Evolutionary conservation across 2,888 invertebrate genomes (phyloP), one percentile per base, ranked within the genome.

Genomic region (Cataglyphis rosenhaueri): DNA sequence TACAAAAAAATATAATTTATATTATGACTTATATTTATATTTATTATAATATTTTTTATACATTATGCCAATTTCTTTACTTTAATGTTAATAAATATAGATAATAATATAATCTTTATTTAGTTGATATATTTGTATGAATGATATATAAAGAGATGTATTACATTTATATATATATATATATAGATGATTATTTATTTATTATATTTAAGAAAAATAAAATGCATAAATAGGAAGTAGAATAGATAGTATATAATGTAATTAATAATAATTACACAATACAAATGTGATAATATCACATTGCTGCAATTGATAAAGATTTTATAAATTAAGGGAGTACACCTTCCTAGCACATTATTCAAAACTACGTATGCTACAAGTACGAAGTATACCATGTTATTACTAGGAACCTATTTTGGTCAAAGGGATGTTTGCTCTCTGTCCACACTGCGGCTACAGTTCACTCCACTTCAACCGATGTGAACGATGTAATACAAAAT

Each of bases 401-500:
- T 79, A 32, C 41, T 91, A 95, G 90, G 87, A 93, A 74, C 96
- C 97, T 5, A 96, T 96, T 89, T 96, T 95, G 86, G 95, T 97
- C 44, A 96, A 96, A 55, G 97, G 97, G 73, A 97, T 96, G 95
- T 95, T 97, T 87, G 97, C 97, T 9, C 96, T 98, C 1, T 98
- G 98, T 94, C 96, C 96, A 86, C 96, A 96, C 87, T 98, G 98
- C 94, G 98, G 98, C 25, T 96, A 97, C 92, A 96, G 97, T 65
- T 97, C 98, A 74, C 96, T 96, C 90, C 97, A 98, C 94, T 97
- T 98, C 93, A 97, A 96, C 89, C 96, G 96, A 85, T 98, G 98
- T 95, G 96, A 97, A 94, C 94, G 96, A 88, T 97, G 97, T 95
- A 96, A 96, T 93, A 95, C 96, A 91, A 96, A 96, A 92, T 96